phyloP scores from a whole-genome alignment of 2,113 vertebrate species.

The Phylloscopus trochilus region DNA sequence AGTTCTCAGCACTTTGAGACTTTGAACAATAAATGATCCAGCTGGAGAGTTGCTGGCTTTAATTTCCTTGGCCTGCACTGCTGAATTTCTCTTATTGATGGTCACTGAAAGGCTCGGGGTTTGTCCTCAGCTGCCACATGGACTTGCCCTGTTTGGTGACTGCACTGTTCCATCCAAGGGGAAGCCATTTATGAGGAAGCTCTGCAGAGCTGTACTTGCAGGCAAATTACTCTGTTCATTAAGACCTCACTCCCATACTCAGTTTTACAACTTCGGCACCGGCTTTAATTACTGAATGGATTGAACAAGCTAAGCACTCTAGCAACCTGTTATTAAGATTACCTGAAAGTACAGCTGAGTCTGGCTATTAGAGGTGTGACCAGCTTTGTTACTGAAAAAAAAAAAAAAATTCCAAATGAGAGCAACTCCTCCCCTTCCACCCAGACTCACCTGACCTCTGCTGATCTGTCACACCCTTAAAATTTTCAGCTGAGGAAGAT shows the following conservation, averaged over 20 bases:
- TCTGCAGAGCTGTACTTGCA: not conserved
- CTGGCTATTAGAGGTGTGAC: conserved; percentile 6
- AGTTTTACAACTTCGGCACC: not conserved
- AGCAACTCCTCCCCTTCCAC: conserved; percentile 17
- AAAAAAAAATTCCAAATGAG: not conserved
- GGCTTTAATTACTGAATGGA: not conserved
- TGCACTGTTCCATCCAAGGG: not conserved
- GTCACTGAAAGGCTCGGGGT: not conserved
- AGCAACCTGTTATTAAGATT: conserved; percentile 32
- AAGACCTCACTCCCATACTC: not conserved
- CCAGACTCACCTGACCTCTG: conserved; percentile 27
- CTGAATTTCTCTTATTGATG: not conserved
- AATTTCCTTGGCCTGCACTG: not conserved
- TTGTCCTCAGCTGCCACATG: not conserved
- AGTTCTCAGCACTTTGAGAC: not conserved
- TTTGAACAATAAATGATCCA: not conserved
- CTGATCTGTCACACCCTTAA: conserved; percentile 19
- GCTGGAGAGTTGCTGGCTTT: not conserved
- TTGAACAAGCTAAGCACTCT: conserved; percentile 27
- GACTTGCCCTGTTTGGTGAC: not conserved
- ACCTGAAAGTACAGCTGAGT: conserved; percentile 14
- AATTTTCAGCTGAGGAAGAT: conserved; percentile 1
- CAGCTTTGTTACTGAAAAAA: not conserved
- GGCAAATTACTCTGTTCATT: not conserved
- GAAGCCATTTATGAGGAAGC: not conserved